phyloP scores from a whole-genome alignment of 2,888 invertebrate genomes.

The Eledona agricola region DNA sequence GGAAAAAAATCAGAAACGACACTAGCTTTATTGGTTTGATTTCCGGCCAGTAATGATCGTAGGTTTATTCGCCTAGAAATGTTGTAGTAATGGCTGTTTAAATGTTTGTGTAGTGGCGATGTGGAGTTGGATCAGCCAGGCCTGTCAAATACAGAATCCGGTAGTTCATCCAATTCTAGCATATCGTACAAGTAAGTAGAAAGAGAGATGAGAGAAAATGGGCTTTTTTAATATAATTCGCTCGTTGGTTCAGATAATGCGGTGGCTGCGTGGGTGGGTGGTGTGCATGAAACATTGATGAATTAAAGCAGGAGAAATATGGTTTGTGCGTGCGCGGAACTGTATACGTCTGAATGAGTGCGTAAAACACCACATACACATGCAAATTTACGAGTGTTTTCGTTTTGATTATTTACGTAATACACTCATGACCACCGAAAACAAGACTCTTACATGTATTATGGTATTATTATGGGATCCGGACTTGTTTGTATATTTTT shows the following conservation, averaged over 20 bases:
- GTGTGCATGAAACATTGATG: constrained; percentile 10
- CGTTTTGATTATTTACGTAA: constrained; percentile 14
- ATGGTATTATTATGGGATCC: not conserved
- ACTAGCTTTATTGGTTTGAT: constrained; percentile 20
- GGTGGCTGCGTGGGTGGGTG: constrained; percentile 20
- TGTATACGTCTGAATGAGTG: constrained; percentile 22
- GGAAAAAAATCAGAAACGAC: not conserved
- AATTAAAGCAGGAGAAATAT: constrained; percentile 6
- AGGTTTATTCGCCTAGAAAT: constrained; percentile 32
- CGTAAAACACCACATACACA: no score
- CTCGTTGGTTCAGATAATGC: constrained; percentile 25
- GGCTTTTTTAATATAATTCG: no score
- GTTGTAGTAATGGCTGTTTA: constrained; percentile 39
- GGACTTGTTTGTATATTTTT: not conserved
- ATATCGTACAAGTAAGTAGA: constrained; percentile 66
- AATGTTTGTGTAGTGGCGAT: constrained; percentile 65
- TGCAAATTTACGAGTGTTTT: constrained; percentile 7
- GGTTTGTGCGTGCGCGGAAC: constrained; percentile 9
- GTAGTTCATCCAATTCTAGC: constrained; percentile 78
- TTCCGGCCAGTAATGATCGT: constrained; percentile 26
- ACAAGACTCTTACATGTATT: constrained; percentile 7
- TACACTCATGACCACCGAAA: not conserved
- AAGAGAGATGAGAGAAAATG: constrained; percentile 19
- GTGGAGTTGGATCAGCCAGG: constrained; percentile 72
- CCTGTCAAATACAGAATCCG: constrained; percentile 67